phyloP scores from a whole-genome alignment of 2,113 vertebrate genomes.

The Rousettus leschenaultii region DNA sequence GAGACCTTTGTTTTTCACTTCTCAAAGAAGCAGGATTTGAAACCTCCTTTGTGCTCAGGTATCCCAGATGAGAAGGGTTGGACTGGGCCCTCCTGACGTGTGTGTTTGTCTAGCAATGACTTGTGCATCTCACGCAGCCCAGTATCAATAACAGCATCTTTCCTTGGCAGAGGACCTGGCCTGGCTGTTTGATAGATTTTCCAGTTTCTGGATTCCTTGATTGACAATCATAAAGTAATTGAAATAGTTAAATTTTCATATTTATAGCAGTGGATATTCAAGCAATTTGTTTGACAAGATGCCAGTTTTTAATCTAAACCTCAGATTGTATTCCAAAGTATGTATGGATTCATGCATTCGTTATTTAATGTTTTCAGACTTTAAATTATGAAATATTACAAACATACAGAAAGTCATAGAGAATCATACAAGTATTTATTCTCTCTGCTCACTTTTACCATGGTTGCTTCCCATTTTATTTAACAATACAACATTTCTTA shows the following conservation, averaged over 20 bases:
- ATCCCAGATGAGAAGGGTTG: neutral
- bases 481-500: neutral
- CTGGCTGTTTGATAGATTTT: neutral
- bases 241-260: slow-evolving; percentile 10
- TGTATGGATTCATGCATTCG: neutral
- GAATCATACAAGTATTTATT: neutral
- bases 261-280: neutral
- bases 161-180: neutral
- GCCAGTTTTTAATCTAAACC: neutral
- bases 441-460: neutral
- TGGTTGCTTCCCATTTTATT: neutral
- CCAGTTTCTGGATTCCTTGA: neutral
- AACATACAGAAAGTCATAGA: neutral
- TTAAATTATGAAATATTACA: neutral
- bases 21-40: neutral
- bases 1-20: neutral
- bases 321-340: neutral
- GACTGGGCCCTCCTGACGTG: neutral
- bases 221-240: slow-evolving; percentile 6
- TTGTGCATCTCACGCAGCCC: neutral
- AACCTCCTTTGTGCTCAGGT: neutral
- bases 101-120: neutral
- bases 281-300: neutral
- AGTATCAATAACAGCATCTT: rapidly evolving
- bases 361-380: neutral